phyloP scores from a whole-genome alignment of 2,888 invertebrate genomes.

The Arctia plantaginis region DNA sequence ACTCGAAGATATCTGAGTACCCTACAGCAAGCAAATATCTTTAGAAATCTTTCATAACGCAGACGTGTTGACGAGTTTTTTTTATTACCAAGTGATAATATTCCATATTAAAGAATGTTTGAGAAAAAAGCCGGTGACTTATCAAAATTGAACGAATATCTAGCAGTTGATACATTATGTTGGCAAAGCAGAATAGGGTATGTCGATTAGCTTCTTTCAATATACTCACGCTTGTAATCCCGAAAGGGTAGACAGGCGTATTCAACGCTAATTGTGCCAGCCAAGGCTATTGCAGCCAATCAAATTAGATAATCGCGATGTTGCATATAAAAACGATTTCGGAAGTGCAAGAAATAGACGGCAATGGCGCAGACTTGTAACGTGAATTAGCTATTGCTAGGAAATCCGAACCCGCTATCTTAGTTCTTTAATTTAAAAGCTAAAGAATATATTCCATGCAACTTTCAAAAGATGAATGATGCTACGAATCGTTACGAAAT shows the following conservation, averaged over 20 bases:
- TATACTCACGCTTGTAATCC: neutral
- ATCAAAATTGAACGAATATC: conserved; percentile 34
- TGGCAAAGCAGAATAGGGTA: conserved; percentile 31
- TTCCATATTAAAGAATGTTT: conserved; percentile 36
- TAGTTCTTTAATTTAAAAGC: too few species aligned
- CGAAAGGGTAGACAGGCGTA: neutral
- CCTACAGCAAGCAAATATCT: neutral
- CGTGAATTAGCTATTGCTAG: neutral
- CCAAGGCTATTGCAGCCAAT: too few species aligned
- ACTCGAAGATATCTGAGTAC: neutral
- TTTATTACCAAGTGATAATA: conserved; percentile 10
- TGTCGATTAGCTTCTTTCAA: neutral
- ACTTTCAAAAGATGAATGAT: too few species aligned
- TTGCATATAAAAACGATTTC: too few species aligned
- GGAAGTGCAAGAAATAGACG: neutral
- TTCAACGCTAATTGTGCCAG: too few species aligned
- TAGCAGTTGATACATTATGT: conserved; percentile 25
- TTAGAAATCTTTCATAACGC: neutral
- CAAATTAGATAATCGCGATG: too few species aligned
- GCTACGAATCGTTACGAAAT: too few species aligned
- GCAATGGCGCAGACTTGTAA: neutral
- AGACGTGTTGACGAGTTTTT: neutral
- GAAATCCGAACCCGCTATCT: too few species aligned
- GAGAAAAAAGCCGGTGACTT: conserved; percentile 42
- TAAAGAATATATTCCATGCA: too few species aligned